Conservation (phyloP, 2,888 invertebrate genomes). For the Brachycybe producta region DNA sequence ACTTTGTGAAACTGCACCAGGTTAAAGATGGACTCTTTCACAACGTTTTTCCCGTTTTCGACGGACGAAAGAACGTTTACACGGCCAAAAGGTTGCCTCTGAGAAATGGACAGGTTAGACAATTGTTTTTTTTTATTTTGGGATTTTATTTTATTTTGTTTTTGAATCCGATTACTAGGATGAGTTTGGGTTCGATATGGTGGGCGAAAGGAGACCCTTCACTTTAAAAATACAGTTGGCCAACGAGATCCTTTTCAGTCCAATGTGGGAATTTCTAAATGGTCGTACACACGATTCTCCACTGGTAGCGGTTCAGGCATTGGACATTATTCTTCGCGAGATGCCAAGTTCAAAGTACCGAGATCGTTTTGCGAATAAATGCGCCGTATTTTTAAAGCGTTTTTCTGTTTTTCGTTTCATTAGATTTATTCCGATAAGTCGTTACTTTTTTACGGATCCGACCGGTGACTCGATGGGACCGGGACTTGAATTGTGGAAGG, state of each 20-base stretch:
- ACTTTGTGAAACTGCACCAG: too few species aligned
- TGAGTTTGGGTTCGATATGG: background rate
- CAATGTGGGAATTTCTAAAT: constrained; percentile 18
- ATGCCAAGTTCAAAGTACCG: constrained; percentile 11
- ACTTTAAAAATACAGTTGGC: background rate
- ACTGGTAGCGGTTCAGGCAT: constrained; percentile 12
- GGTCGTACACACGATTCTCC: constrained; percentile 1
- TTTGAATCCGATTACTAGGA: background rate
- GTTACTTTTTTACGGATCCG: constrained; percentile 17
- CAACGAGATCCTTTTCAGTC: constrained; percentile 5
- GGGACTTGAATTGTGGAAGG: constrained; percentile 18
- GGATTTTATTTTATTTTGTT: background rate
- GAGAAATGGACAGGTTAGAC: background rate
- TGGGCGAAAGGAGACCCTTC: constrained; percentile 7
- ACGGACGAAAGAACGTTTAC: constrained; percentile 15
- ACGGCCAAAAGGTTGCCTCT: background rate
- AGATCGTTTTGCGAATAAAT: background rate
- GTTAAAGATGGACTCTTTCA: background rate
- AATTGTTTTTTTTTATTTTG: background rate
- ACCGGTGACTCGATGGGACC: background rate
- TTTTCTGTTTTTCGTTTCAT: background rate
- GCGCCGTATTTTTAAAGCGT: background rate
- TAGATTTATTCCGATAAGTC: constrained; percentile 14
- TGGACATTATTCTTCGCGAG: constrained; percentile 18
- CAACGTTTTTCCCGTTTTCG: background rate